Evolutionary conservation across 1,140 invertebrate genomes (phyloP), one percentile per base, ranked within the genome.

Genomic region (Amyelois transitella): DNA sequence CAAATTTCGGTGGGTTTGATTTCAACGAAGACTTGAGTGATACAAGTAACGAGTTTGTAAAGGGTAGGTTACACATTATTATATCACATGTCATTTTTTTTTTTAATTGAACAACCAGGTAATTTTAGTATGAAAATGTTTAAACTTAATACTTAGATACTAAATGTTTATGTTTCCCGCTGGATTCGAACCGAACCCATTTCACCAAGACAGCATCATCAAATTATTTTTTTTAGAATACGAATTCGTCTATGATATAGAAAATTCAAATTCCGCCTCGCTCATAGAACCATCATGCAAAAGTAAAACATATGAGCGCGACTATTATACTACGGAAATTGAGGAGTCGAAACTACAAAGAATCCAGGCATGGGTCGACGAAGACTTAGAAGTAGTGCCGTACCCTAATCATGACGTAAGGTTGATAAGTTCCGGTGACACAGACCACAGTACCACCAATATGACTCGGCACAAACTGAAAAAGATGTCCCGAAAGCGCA

Each of bases 341-440:
- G 45, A 54, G 44, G 50, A 62, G n/a, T 53, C 51, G 18, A 60
- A 53, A 22, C 38, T 64, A 22, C 55, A 69, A 58, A 69, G 69
- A 57, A 69, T 60, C 19, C 61, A 68, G 51, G 64, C 60, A 4
- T 77, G 74, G 71, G 19, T 75, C 14, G 57, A 69, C 10, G 60
- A 61, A 18, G 60, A 71, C n/a, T 44, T 62, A 12, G 63, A 72
- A 53, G 48, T 53, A 12, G 50, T 52, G 7, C 48, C 56, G 2
- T 62, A 55, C 51, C 51, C 52, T n/a, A 44, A 49, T 18, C 53
- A 51, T 17, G 32, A 58, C 44, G n/a, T 53, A 18, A 51, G 52
- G 21, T 28, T 22, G 18, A 62, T 50, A 32, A 66, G 53, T 49
- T 70, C 62, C 48, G 62, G 60, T 14, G 67, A 71, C 51, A 66